phyloP scores from a whole-genome alignment of 2,888 invertebrate species.

The Drosophila mettleri region DNA sequence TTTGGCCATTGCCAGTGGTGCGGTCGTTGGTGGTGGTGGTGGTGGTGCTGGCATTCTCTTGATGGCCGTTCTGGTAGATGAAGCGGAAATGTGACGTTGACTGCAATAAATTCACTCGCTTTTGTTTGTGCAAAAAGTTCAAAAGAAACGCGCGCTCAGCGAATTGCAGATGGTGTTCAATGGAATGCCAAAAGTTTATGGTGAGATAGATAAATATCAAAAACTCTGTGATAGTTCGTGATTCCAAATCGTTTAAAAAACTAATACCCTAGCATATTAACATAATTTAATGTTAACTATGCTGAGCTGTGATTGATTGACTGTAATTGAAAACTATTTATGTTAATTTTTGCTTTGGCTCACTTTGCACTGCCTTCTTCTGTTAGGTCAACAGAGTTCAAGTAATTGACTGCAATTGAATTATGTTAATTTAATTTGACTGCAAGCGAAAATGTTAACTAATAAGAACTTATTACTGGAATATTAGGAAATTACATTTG shows the following conservation, averaged over 20 bases:
- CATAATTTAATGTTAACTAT: not conserved
- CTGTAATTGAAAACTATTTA: conserved; percentile 1
- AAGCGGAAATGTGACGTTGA: conserved; percentile 82
- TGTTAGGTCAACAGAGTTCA: not conserved
- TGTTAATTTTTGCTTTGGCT: not conserved
- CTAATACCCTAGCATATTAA: not conserved
- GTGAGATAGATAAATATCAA: conserved; percentile 7
- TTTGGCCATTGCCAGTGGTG: conserved; percentile 29
- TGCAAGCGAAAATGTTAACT: conserved; percentile 1
- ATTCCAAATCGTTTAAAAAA: not conserved
- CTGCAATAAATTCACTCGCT: conserved; percentile 73
- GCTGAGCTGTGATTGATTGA: not conserved
- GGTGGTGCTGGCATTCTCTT: conserved; percentile 55
- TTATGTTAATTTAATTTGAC: not conserved
- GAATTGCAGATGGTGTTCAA: conserved; percentile 23
- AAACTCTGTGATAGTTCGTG: not conserved
- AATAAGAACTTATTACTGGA: not conserved
- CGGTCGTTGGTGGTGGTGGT: conserved; percentile 2
- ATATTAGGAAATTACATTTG: too few species aligned
- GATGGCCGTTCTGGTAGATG: conserved; percentile 82
- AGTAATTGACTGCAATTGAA: conserved; percentile 4
- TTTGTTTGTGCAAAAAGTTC: conserved; percentile 72
- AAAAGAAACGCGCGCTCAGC: conserved; percentile 58
- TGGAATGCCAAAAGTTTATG: conserved; percentile 22
- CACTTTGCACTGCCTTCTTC: not conserved